Percentiles rank a stretch among this genome's conserved stretches.
phyloP scores from a whole-genome alignment of 2,797 vertebrate genomes.

The Pseudomugil gertrudae region DNA sequence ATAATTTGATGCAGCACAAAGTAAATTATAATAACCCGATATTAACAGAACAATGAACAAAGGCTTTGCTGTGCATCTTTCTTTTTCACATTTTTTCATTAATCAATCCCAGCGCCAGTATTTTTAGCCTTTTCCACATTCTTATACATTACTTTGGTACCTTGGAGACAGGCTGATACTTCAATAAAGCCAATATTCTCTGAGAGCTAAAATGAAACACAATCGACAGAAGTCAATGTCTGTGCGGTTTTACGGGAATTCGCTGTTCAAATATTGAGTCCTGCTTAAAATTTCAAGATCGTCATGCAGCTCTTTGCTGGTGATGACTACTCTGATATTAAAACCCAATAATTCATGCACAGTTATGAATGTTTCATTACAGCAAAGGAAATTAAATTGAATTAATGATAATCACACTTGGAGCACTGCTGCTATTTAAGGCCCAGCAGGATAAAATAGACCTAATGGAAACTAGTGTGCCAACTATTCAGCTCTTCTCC shows the following conservation, averaged over 20 bases:
- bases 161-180: constrained; percentile 52
- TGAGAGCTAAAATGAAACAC: constrained; percentile 61
- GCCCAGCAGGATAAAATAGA: constrained; percentile 33
- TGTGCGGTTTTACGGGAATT: constrained; percentile 63
- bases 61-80: constrained; percentile 4
- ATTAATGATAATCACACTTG: constrained; percentile 74
- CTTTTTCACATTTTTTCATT: constrained; percentile 30
- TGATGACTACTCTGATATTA: constrained; percentile 68
- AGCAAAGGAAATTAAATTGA: constrained; percentile 79
- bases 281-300: constrained; percentile 71
- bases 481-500: constrained; percentile 17
- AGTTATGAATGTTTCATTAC: constrained; percentile 81
- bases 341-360: constrained; percentile 73
- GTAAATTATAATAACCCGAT: not conserved
- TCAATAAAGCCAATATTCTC: constrained; percentile 57
- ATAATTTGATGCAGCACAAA: not conserved
- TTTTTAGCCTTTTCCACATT: constrained; percentile 46
- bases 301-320: constrained; percentile 47
- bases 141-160: constrained; percentile 44
- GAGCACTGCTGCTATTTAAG: constrained; percentile 62
- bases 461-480: constrained; percentile 15
- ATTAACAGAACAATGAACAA: constrained; percentile 3
- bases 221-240: constrained; percentile 69
- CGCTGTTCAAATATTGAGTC: constrained; percentile 70
- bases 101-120: constrained; percentile 35